Conservation (phyloP, 2,113 vertebrate species). For the Pimephales promelas region DNA sequence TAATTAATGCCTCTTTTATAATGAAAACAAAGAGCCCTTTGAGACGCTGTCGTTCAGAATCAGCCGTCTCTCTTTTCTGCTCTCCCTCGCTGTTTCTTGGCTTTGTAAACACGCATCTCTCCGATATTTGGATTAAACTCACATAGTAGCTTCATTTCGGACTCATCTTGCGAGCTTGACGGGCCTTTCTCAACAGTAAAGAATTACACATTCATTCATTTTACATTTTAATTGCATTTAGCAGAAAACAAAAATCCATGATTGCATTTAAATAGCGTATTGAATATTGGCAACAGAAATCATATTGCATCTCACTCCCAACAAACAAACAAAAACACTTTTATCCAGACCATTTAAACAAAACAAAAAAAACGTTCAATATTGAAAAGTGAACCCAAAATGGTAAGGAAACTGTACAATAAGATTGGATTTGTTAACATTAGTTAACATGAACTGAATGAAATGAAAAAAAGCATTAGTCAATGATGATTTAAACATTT, state of each 20-base stretch:
- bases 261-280: constrained; percentile 8
- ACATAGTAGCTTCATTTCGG: neutral
- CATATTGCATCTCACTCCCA: neutral
- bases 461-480: too few species aligned
- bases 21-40: constrained; percentile 80
- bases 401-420: neutral
- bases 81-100: neutral
- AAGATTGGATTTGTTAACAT: neutral
- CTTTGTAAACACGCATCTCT: neutral
- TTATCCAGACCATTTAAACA: neutral
- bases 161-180: neutral
- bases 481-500: too few species aligned
- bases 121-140: neutral
- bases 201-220: neutral
- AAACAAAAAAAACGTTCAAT: neutral
- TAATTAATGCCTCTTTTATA: constrained; percentile 90
- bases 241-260: neutral
- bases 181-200: neutral
- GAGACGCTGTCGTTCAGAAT: constrained; percentile 81
- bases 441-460: neutral
- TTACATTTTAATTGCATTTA: constrained; percentile 8
- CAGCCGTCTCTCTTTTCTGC: neutral
- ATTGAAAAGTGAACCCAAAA: neutral
- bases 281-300: neutral
- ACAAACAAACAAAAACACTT: neutral